Conservation (phyloP, 1,140 invertebrate genomes). For the Bilobella aurantiaca region DNA sequence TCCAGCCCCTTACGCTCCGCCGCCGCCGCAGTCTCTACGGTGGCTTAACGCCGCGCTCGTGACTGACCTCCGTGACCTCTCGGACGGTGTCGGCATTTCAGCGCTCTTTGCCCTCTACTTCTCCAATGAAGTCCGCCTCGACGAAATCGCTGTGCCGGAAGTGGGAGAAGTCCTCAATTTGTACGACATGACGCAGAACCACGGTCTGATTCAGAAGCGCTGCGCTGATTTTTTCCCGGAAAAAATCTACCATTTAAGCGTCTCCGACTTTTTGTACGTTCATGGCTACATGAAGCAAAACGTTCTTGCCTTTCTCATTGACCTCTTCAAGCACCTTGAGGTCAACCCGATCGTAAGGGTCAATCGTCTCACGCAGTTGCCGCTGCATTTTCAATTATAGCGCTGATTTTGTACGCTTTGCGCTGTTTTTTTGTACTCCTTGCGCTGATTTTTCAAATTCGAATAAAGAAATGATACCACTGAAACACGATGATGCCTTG, state of each 20-base stretch:
- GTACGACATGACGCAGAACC: slow-evolving; percentile 29
- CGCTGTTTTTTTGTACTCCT: not conserved
- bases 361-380: slow-evolving; percentile 28
- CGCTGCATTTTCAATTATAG: slow-evolving; percentile 9
- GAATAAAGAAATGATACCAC: too few species aligned
- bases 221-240: slow-evolving; percentile 29
- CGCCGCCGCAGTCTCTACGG: slow-evolving; percentile 14
- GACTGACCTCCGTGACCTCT: slow-evolving; percentile 28
- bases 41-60: slow-evolving; percentile 27
- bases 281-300: slow-evolving; percentile 34
- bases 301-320: slow-evolving; percentile 27
- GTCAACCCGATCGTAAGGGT: slow-evolving; percentile 28
- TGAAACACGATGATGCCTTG: too few species aligned
- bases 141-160: slow-evolving; percentile 28
- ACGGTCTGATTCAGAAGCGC: slow-evolving; percentile 24
- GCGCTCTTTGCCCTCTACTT: slow-evolving; percentile 31
- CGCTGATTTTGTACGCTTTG: not conserved
- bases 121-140: slow-evolving; percentile 25
- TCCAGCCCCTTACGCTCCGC: not conserved
- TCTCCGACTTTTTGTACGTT: slow-evolving; percentile 33
- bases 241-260: slow-evolving; percentile 28
- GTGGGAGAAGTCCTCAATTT: slow-evolving; percentile 29
- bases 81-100: slow-evolving; percentile 32
- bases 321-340: slow-evolving; percentile 27
- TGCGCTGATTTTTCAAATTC: too few species aligned